These are phyloP conservation scores for Exocentrus adspersus DNA, from an alignment of 2,888 invertebrate genomes.

Conservation along the genomic window DNA sequence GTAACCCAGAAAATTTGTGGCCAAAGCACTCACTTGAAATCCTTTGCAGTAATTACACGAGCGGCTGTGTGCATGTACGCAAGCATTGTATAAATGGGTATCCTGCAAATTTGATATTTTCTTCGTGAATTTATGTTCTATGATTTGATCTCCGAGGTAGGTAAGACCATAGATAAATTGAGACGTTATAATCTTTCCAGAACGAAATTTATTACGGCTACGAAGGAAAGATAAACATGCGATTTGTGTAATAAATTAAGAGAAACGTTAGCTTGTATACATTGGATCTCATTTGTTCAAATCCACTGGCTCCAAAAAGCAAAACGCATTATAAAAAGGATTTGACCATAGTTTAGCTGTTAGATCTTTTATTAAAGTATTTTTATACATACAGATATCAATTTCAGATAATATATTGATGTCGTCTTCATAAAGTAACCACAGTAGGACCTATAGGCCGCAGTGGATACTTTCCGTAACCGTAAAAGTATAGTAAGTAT, in stretches of 20 bases:
- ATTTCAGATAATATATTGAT: no score
- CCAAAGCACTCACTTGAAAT: constrained; percentile 14
- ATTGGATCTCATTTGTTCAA: not conserved
- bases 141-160: constrained; percentile 55
- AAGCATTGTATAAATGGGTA: constrained; percentile 51
- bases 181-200: constrained; percentile 54
- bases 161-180: constrained; percentile 57
- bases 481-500: no score
- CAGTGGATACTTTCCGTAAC: no score
- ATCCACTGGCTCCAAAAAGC: not conserved
- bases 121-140: constrained; percentile 55
- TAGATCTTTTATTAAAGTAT: no score
- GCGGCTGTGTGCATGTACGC: constrained; percentile 46
- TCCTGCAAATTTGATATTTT: constrained; percentile 57
- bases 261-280: not conserved
- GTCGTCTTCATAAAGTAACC: no score
- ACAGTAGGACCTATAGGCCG: no score
- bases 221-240: constrained; percentile 8
- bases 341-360: no score
- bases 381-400: no score
- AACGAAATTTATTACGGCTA: constrained; percentile 39
- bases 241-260: not conserved
- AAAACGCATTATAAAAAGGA: not conserved
- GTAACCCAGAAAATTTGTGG: constrained; percentile 41
- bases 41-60: constrained; percentile 33